These are phyloP conservation scores for Agrotis exclamationis DNA, from an alignment of 2,888 invertebrate species.

Conservation along the genomic window DNA sequence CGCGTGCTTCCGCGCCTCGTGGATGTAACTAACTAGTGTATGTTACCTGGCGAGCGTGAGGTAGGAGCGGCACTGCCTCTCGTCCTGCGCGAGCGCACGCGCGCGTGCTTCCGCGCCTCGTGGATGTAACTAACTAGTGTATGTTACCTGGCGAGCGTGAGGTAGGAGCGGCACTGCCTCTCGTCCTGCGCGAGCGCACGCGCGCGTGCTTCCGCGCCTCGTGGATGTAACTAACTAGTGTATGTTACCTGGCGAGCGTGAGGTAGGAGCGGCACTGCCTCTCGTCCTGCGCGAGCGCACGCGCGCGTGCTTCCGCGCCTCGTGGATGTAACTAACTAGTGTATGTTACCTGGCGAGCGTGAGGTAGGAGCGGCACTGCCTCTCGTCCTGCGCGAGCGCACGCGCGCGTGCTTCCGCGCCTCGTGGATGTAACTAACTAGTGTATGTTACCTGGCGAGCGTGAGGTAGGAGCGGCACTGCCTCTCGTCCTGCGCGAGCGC, in stretches of 20 bases:
- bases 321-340: constrained; percentile 90
- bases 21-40: constrained; percentile 84
- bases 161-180: constrained; percentile 96
- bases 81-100: constrained; percentile 95
- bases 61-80: constrained; percentile 97
- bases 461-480: constrained; percentile 97
- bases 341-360: constrained; percentile 93
- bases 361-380: constrained; percentile 97
- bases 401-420: constrained; percentile 92
- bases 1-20: constrained; percentile 94
- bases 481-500: constrained; percentile 96
- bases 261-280: constrained; percentile 97
- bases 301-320: constrained; percentile 94
- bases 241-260: constrained; percentile 93
- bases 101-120: constrained; percentile 94
- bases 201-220: constrained; percentile 94
- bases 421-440: too few species aligned
- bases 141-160: constrained; percentile 94
- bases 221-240: constrained; percentile 89
- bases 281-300: constrained; percentile 96
- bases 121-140: constrained; percentile 88
- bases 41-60: constrained; percentile 94
- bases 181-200: constrained; percentile 96
- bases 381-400: constrained; percentile 96
- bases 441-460: constrained; percentile 92